Conservation (phyloP, 2,888 invertebrate genomes). For the Acleris cristana region DNA sequence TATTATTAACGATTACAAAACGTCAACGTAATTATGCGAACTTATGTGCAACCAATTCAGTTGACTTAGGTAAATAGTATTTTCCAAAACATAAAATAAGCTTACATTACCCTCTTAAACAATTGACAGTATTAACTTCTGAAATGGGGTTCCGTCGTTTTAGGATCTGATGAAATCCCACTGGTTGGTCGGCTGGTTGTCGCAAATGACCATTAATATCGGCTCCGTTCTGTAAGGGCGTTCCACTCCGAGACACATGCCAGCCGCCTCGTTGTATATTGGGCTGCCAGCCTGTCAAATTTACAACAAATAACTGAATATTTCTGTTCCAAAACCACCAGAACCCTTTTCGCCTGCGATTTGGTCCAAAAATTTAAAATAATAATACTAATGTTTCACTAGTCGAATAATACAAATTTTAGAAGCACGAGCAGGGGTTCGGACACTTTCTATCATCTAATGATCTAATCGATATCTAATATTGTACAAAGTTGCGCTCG, state of each 20-base stretch:
- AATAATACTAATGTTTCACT: neutral
- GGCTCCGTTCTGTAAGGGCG: slow-evolving; percentile 63
- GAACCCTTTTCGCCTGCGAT: too few relatives aligned
- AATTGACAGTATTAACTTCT: neutral
- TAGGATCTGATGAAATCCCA: slow-evolving; percentile 76
- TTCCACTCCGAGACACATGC: slow-evolving; percentile 90
- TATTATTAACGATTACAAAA: too few relatives aligned
- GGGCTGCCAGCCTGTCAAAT: slow-evolving; percentile 87
- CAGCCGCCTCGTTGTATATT: slow-evolving; percentile 93
- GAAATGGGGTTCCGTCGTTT: slow-evolving; percentile 13
- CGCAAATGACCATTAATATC: slow-evolving; percentile 74
- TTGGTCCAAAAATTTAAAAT: too few relatives aligned
- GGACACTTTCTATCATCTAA: too few relatives aligned
- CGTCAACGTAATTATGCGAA: too few relatives aligned
- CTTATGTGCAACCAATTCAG: too few relatives aligned
- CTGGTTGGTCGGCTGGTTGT: slow-evolving; percentile 68
- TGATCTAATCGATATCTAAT: too few relatives aligned
- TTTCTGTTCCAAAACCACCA: neutral
- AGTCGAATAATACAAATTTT: too few relatives aligned
- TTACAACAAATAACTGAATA: slow-evolving; percentile 17
- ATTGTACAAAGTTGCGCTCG: too few relatives aligned
- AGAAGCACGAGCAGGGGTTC: too few relatives aligned
- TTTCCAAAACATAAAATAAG: neutral
- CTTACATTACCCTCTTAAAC: neutral
- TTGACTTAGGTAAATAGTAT: too few relatives aligned